Evolutionary conservation across 64 coral and sea anemone species (phyloP), one percentile per base, ranked within the genome.

Genomic region (Acropora yongei): DNA sequence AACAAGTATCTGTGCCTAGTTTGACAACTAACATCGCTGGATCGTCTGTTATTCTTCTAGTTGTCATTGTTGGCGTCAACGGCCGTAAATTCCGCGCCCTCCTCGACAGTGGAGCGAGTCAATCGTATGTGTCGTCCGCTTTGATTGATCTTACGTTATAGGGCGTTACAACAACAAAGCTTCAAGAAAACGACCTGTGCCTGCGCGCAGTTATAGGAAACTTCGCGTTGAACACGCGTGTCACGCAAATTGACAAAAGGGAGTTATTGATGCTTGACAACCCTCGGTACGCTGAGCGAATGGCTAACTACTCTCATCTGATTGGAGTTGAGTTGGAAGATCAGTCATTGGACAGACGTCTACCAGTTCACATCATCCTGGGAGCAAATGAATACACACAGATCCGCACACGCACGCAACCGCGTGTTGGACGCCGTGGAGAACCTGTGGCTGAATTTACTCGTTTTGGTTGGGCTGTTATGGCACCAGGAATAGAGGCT

Each of bases 351-450:
- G 61, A 96, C 10, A 47, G 49, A 0, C 68, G 41, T 48, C 76
- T 96, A 16, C 87, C 90, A 2, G 91, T 96, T 3, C 91, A 96
- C 46, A 50, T 96, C 19, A 96, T 93, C 47, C 41, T 93, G 11
- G 79, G 86, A 57, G 93, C 88, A 42, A 90, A 91, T 41, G 83
- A 90, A 6, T 81, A 72, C 66, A 49, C 78, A 40, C 45, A 91
- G 18, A 72, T 91, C 41, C 43, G 47, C 11, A 83, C 40, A 53
- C 16, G 11, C 41, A 55, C 60, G 8, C 30, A 77, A 30, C 74
- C 17, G 44, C 71, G 80, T 43, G 82, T 78, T 69, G 82, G 82
- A 6, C 49, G 81, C 3, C 71, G 18, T 41, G 55, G 74, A 7
- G 90, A 87, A 10, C 90, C 81, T 8, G 82, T 86, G 9, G 71